These are phyloP conservation scores for Forbesichthys papilliferus DNA, from an alignment of 2,113 vertebrate species.

Conservation along the genomic window DNA sequence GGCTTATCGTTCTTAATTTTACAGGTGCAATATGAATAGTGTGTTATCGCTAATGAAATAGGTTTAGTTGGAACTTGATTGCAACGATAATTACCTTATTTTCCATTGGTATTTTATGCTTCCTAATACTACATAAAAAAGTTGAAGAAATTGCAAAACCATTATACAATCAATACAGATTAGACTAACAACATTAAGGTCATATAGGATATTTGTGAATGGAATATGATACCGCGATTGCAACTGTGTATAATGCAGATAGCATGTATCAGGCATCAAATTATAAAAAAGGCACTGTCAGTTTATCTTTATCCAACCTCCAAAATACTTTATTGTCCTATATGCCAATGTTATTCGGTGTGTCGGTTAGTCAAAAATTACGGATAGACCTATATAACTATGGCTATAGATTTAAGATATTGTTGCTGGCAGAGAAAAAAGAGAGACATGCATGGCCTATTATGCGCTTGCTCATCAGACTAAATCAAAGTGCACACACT, in stretches of 20 bases:
- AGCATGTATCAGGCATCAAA: slow-evolving; percentile 84
- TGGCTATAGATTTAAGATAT: slow-evolving; percentile 42
- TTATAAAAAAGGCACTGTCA: slow-evolving; percentile 81
- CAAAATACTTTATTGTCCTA: slow-evolving; percentile 72
- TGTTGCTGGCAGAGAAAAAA: slow-evolving; percentile 31
- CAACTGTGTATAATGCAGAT: slow-evolving; percentile 93
- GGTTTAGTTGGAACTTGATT: slow-evolving; percentile 78
- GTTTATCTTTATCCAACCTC: slow-evolving; percentile 76
- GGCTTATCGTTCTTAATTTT: slow-evolving; percentile 99
- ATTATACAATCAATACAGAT: slow-evolving; percentile 85
- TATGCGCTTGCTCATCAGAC: slow-evolving; percentile 44
- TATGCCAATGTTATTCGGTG: slow-evolving; percentile 67
- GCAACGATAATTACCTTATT: slow-evolving; percentile 93
- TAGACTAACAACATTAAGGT: slow-evolving; percentile 57
- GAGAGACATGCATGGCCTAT: slow-evolving; percentile 9
- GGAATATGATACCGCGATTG: slow-evolving; percentile 88
- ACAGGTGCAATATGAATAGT: slow-evolving; percentile 98
- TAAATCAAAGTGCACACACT: slow-evolving; percentile 33
- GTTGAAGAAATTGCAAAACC: slow-evolving; percentile 88
- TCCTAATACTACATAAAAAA: slow-evolving; percentile 86
- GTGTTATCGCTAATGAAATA: slow-evolving; percentile 98
- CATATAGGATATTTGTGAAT: slow-evolving; percentile 77
- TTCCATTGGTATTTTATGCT: slow-evolving; percentile 85
- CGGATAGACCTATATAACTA: neutral
- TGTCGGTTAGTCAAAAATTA: slow-evolving; percentile 56